Evolutionary conservation across 1,140 invertebrate genomes (phyloP).

Genomic region (Drosophila pectinifera): DNA sequence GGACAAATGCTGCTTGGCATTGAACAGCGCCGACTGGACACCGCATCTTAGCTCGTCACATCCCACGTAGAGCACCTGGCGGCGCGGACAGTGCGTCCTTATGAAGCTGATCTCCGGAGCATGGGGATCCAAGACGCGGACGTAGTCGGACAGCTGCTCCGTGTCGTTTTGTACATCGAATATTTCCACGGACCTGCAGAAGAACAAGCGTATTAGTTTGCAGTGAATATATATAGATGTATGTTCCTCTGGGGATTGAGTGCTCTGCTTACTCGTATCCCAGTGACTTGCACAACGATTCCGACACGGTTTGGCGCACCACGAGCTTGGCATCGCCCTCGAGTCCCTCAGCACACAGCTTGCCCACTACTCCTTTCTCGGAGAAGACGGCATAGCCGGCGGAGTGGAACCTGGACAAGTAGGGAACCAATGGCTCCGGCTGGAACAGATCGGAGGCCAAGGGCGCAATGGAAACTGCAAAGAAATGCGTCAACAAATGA

Average conservation of each 20-base stretch:
- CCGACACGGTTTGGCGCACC: conserved; percentile 88
- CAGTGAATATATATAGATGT: neutral
- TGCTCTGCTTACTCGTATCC: conserved; percentile 89
- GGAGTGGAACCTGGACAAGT: conserved; percentile 88
- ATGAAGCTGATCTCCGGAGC: conserved; percentile 93
- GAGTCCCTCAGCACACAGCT: conserved; percentile 92
- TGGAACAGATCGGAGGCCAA: conserved; percentile 87
- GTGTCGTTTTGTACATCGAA: conserved; percentile 87
- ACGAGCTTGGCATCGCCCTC: conserved; percentile 85
- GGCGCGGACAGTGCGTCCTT: conserved; percentile 90
- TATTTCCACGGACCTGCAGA: conserved; percentile 86
- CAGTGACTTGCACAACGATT: conserved; percentile 91
- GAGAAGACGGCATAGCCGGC: conserved; percentile 93
- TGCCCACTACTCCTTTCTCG: conserved; percentile 92
- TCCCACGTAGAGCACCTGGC: conserved; percentile 91
- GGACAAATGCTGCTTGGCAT: conserved; percentile 85
- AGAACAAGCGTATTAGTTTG: neutral
- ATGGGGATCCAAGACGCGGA: conserved; percentile 91
- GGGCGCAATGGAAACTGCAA: conserved; percentile 90
- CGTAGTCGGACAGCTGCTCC: conserved; percentile 87
- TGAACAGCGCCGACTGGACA: conserved; percentile 88
- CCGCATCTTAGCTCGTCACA: conserved; percentile 93
- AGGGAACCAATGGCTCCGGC: conserved; percentile 87
- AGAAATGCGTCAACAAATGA: conserved; percentile 16
- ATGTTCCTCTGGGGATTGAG: neutral